These are phyloP conservation scores for Drosophila subquinaria DNA, from an alignment of 2,888 invertebrate species.

Conservation along the genomic window DNA sequence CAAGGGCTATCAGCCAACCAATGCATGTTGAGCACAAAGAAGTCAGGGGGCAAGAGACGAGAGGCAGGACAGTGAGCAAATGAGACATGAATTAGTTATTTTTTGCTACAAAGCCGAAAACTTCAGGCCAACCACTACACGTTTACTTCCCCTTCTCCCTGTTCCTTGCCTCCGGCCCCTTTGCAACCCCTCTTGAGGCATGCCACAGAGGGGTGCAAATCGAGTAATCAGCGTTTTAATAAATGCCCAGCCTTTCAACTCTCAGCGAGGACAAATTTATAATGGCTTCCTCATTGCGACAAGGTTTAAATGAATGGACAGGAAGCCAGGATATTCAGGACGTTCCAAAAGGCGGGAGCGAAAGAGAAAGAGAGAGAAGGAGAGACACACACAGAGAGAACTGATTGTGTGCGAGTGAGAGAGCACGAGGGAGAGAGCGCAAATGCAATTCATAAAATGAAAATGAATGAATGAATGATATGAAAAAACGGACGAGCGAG, in stretches of 20 bases:
- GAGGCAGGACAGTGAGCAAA: slow-evolving; percentile 12
- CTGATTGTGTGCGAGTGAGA: slow-evolving; percentile 33
- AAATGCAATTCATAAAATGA: slow-evolving; percentile 75
- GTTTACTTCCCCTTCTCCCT: background rate
- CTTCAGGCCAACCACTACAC: slow-evolving; percentile 6
- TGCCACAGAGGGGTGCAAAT: slow-evolving; percentile 53
- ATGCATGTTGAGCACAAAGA: background rate
- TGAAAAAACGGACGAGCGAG: slow-evolving; percentile 19
- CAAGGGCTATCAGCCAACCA: slow-evolving; percentile 23
- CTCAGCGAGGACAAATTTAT: slow-evolving; percentile 52
- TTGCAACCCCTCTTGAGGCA: slow-evolving; percentile 4
- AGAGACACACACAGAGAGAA: slow-evolving; percentile 25
- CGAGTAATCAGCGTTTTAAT: slow-evolving; percentile 71
- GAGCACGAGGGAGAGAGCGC: slow-evolving; percentile 37
- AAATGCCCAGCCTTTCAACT: slow-evolving; percentile 44
- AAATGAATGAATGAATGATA: slow-evolving; percentile 58
- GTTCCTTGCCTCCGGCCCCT: background rate
- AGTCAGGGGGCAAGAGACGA: background rate
- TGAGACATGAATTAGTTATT: slow-evolving; percentile 58
- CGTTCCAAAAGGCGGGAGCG: slow-evolving; percentile 10
- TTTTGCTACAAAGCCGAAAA: slow-evolving; percentile 24
- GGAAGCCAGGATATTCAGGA: slow-evolving; percentile 44
- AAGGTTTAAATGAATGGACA: slow-evolving; percentile 42
- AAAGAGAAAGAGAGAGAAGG: slow-evolving; percentile 12
- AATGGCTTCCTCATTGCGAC: slow-evolving; percentile 68